Evolutionary conservation across 1,140 invertebrate genomes (phyloP).

Genomic region (Drosophila arawakana): DNA sequence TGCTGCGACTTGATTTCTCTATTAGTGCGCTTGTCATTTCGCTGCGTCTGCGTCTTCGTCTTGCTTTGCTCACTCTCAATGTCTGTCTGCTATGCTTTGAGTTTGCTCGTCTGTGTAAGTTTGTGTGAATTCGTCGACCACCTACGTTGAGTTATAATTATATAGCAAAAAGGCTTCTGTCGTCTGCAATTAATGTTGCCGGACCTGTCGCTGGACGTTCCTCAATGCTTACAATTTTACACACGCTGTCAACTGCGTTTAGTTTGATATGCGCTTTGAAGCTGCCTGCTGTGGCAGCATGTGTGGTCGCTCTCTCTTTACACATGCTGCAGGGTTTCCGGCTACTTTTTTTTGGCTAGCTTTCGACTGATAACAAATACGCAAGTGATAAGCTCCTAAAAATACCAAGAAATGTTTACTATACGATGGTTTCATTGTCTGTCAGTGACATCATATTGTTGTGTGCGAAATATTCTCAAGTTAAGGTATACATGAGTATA

Average conservation of each 20-base stretch:
- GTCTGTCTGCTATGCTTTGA: not conserved
- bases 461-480: not conserved
- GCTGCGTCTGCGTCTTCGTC: conserved; percentile 17
- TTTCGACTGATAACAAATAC: not conserved
- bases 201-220: conserved; percentile 54
- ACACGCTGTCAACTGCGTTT: conserved; percentile 53
- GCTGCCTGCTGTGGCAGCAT: conserved; percentile 24
- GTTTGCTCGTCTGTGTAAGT: too few relatives aligned
- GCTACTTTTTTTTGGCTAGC: conserved; percentile 3
- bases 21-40: conserved; percentile 48
- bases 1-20: conserved; percentile 70
- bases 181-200: conserved; percentile 66
- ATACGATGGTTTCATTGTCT: not conserved
- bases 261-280: conserved; percentile 74
- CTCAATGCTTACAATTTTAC: conserved; percentile 10
- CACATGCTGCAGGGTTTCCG: not conserved
- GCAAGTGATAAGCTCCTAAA: not conserved
- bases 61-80: not conserved
- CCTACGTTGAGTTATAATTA: conserved; percentile 78
- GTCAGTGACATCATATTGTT: conserved; percentile 45
- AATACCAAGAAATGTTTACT: not conserved
- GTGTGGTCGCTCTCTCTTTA: conserved; percentile 34
- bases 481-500: conserved; percentile 38
- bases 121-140: conserved; percentile 55
- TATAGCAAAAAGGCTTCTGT: conserved; percentile 73